Evolutionary conservation across 1,140 invertebrate genomes (phyloP), one percentile per base, ranked within the genome.

Genomic region (Diprion similis): DNA sequence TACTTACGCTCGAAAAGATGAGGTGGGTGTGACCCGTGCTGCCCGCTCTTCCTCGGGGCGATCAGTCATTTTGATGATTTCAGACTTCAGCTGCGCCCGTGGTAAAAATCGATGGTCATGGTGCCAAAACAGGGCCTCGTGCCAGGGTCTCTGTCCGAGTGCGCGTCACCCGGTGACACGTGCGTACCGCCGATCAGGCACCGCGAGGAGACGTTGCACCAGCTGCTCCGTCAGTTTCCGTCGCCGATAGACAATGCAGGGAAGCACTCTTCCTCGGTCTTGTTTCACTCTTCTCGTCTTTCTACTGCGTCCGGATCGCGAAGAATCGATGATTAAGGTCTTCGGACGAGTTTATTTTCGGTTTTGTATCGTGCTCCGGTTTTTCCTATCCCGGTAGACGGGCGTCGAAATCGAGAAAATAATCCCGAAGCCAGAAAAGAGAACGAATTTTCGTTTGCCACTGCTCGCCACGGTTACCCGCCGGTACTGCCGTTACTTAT

Each of bases 21-120:
- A 83, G 82, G 81, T 86, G 82, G 85, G 84, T 85, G 85, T 86
- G 85, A 83, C 82, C 37, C 66, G 17, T 18, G 8, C 66, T 68
- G 13, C 18, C 11, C 66, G 66, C 19, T 45, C 19, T 18, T 68
- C 66, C 11, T 68, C 66, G 11, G 11, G 82, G 78, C 82, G 81
- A 84, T 84, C 85, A 80, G 82, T 86, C 84, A 85, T 84, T 86
- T 85, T 80, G 81, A 82, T 81, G 81, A 79, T 81, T 37, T 81
- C 75, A 78, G 73, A 66, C 66, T 59, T 59, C 51, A 59, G 51
- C 51, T 59, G 51, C 9, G 51, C 9, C n/a, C n/a, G 51, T 13
- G n/a, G n/a, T 59, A 59, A 59, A 59, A 59, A 59, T 59, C 51
- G 51, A 59, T 59, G 51, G 51, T 59, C 51, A 59, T 59, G 51